Evolutionary conservation across 2,888 invertebrate genomes (phyloP).

Genomic region (Dromius quadrimaculatus): DNA sequence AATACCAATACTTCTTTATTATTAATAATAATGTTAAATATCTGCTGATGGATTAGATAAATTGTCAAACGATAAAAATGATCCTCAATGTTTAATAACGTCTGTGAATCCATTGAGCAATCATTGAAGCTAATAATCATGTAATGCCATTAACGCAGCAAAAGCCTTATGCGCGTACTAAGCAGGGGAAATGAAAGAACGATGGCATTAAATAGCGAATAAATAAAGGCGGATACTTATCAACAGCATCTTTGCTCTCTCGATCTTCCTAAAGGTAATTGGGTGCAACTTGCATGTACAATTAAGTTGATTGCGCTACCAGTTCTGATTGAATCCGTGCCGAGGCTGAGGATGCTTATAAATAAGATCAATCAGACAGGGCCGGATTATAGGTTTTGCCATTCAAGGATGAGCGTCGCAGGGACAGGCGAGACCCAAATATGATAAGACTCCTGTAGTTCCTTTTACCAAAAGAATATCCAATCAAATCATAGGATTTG

Average conservation of each 20-base stretch:
- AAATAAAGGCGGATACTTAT: slow-evolving; percentile 43
- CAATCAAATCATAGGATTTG: too few species aligned
- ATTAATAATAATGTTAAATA: too few species aligned
- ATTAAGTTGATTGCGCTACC: slow-evolving; percentile 49
- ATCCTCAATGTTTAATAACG: not conserved
- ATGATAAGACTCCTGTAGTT: too few species aligned
- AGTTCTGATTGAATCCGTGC: slow-evolving; percentile 48
- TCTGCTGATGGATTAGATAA: too few species aligned
- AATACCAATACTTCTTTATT: too few species aligned
- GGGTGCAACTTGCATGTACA: slow-evolving; percentile 50
- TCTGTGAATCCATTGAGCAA: slow-evolving; percentile 16
- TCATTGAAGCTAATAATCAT: slow-evolving; percentile 7
- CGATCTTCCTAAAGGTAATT: slow-evolving; percentile 43
- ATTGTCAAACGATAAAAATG: too few species aligned
- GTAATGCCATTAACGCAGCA: slow-evolving; percentile 4
- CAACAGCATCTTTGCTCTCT: slow-evolving; percentile 17
- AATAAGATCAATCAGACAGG: too few species aligned
- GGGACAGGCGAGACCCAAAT: too few species aligned
- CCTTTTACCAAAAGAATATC: too few species aligned
- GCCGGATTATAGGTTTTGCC: too few species aligned
- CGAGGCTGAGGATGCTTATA: slow-evolving; percentile 23
- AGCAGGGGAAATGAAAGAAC: not conserved
- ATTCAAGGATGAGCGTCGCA: too few species aligned
- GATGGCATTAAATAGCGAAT: slow-evolving; percentile 38
- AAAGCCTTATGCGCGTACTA: not conserved